A percentile compares a stretch with the other conserved stretches of the same genome.
Conservation (phyloP, 2,113 vertebrate genomes). For the Caretta caretta region DNA sequence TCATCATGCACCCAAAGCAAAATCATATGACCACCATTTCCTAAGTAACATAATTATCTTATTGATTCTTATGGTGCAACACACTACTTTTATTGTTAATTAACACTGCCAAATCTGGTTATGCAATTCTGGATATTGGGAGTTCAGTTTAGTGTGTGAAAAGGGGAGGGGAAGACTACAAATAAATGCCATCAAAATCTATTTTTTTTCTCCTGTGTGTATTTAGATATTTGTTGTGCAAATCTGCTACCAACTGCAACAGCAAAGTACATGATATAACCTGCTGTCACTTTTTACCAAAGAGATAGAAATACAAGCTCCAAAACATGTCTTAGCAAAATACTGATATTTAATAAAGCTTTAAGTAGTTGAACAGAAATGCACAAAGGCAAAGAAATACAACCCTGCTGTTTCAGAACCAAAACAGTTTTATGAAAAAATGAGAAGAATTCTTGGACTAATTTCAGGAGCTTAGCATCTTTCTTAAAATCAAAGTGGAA, state of each 20-base stretch:
- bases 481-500: conserved; percentile 30
- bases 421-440: conserved; percentile 57
- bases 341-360: conserved; percentile 51
- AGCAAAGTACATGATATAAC: conserved; percentile 6
- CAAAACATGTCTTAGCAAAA: conserved; percentile 38
- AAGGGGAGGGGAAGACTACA: conserved; percentile 25
- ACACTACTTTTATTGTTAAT: conserved; percentile 80
- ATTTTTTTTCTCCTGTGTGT: not conserved
- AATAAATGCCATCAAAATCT: conserved; percentile 48
- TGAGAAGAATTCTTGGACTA: conserved; percentile 43
- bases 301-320: conserved; percentile 1
- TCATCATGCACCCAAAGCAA: conserved; percentile 73
- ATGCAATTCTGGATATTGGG: conserved; percentile 71
- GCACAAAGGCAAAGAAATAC: not conserved
- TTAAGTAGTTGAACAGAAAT: conserved; percentile 44
- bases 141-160: conserved; percentile 67
- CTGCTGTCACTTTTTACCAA: conserved; percentile 48
- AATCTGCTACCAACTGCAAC: conserved; percentile 43
- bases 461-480: conserved; percentile 47
- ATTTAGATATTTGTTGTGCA: conserved; percentile 30
- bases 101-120: conserved; percentile 79
- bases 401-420: conserved; percentile 1
- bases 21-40: conserved; percentile 76
- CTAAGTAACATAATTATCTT: conserved; percentile 75
- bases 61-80: conserved; percentile 73